phyloP scores from a whole-genome alignment of 2,113 vertebrate species.

The Hoplias malabaricus region DNA sequence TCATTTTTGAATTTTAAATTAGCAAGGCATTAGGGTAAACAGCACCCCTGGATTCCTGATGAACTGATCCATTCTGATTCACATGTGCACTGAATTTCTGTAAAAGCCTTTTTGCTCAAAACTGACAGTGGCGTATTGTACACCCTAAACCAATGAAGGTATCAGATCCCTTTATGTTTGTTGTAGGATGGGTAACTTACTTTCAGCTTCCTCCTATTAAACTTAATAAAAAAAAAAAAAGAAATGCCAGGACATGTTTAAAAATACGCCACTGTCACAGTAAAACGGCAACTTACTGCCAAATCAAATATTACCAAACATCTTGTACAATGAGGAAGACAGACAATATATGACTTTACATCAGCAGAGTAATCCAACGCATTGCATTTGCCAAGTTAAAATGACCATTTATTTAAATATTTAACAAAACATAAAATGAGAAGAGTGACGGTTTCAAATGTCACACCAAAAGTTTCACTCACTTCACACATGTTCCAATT shows the following conservation, averaged over 20 bases:
- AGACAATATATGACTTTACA: background rate
- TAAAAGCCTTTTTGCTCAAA: background rate
- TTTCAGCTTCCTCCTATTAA: conserved; percentile 15
- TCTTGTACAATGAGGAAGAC: background rate
- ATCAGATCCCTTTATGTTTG: conserved; percentile 24
- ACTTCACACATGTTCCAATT: background rate
- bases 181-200: background rate
- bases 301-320: background rate
- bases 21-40: background rate
- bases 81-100: background rate
- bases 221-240: background rate
- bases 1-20: too few species aligned
- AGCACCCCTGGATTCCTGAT: background rate
- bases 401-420: background rate
- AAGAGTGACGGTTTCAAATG: background rate
- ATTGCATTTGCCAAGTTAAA: background rate
- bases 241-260: background rate
- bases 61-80: background rate
- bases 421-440: background rate
- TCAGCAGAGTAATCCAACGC: background rate
- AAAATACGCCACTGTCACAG: background rate
- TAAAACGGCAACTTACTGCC: too few species aligned
- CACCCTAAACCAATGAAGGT: background rate
- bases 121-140: background rate
- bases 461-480: background rate